These are phyloP conservation scores for Teleiodes luculella DNA, from an alignment of 2,888 invertebrate species.

Conservation along the genomic window DNA sequence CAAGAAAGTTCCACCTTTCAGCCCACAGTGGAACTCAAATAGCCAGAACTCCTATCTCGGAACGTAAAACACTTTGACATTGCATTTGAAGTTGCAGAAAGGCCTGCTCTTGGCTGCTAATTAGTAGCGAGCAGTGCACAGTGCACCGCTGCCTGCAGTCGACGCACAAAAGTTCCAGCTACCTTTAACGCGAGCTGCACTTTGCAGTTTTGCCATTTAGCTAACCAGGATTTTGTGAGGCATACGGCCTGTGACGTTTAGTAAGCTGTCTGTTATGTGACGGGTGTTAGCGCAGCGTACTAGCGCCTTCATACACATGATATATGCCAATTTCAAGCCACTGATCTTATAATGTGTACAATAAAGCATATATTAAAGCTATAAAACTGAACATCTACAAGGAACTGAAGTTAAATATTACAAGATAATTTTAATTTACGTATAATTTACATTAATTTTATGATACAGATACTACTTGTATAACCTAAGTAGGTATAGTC, in stretches of 20 bases:
- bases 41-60: not conserved
- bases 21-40: not conserved
- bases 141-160: not conserved
- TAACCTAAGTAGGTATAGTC: too few relatives aligned
- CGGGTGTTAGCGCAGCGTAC: too few relatives aligned
- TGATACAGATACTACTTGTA: too few relatives aligned
- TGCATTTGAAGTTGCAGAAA: not conserved
- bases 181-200: constrained; percentile 39
- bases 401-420: too few relatives aligned
- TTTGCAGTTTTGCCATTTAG: constrained; percentile 43
- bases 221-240: not conserved
- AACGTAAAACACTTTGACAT: not conserved
- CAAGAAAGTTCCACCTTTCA: not conserved
- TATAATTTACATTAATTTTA: too few relatives aligned
- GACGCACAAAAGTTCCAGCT: constrained; percentile 37
- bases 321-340: too few relatives aligned
- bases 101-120: constrained; percentile 8
- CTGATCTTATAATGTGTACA: too few relatives aligned
- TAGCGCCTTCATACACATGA: too few relatives aligned
- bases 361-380: too few relatives aligned
- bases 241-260: not conserved
- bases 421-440: too few relatives aligned
- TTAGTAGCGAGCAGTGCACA: constrained; percentile 16
- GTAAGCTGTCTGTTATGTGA: not conserved
- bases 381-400: too few relatives aligned